Base-by-base conservation (phyloP, 2,888 invertebrate species). In the Cheilosia soror region DNA sequence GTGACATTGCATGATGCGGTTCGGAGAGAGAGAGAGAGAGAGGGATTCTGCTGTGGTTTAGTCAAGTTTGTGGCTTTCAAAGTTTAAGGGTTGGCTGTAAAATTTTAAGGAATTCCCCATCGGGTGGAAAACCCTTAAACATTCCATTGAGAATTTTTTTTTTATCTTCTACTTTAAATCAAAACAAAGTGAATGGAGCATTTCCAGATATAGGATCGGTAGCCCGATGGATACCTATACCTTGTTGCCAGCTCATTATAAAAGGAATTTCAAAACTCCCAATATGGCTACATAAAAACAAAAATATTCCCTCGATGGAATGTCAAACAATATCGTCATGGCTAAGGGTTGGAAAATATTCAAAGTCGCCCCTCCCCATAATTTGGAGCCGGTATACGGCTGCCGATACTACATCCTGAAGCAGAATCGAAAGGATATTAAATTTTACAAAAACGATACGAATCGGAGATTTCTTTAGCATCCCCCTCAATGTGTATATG, bases 371-470 rank as follows among this genome's bases (percentile, higher is more conserved):
- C 44, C 40, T n/a, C 37, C 51, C 51, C 25, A 25, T 20, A 25
- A 20, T 5, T n/a, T 20, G 15, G 44, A n/a, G 15, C 44, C 15
- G 7, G 7, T 25, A 27, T 53, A n/a, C 42, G 63, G 11, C 60
- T 20, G 4, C n/a, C 29, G 25, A 5, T 15, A 13, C 58, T 42
- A 37, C 42, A 49, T 20, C 42, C 55, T 15, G 68, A 44, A 55
- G 20, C 60, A 40, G 66, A 71, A 53, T 65, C 63, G 47, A 60
- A 62, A 85, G 84, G 84, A 85, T 85, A 85, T 85, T 85, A 80
- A 80, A 85, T 85, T 84, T 76, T 80, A 80, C 71, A 85, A 76
- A 85, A 72, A 65, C 80, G 75, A 85, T 80, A 80, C 49, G 75
- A 79, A 84, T 71, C 79, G 84, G 84, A 75, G 84, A 84, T 79